These are phyloP conservation scores for Pseudocheirus occidentalis DNA, from an alignment of 2,797 vertebrate species.

Conservation along the genomic window DNA sequence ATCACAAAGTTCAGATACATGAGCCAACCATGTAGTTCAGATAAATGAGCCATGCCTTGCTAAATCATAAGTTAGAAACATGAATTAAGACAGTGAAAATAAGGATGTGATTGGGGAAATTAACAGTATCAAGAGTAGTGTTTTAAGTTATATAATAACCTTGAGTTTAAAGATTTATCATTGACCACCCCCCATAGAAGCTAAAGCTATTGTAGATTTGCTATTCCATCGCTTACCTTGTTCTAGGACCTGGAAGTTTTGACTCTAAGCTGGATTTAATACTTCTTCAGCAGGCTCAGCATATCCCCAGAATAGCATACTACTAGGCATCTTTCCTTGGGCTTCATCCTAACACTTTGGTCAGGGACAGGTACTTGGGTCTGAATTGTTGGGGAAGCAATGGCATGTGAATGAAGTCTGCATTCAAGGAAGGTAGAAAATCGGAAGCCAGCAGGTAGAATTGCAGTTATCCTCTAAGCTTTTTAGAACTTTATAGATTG, in stretches of 20 bases:
- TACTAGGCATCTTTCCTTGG: background rate
- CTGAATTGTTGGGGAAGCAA: background rate
- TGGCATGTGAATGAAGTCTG: background rate
- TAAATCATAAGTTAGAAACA: background rate
- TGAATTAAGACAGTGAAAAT: background rate
- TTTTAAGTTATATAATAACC: background rate
- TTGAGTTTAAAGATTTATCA: background rate
- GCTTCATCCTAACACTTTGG: background rate
- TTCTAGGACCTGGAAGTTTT: background rate
- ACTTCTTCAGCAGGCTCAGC: background rate
- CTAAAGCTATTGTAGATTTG: background rate
- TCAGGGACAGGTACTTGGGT: background rate
- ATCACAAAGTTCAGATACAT: background rate
- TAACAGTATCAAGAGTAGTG: background rate
- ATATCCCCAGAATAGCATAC: background rate
- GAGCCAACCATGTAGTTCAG: background rate
- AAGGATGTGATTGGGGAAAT: background rate
- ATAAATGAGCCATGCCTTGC: background rate
- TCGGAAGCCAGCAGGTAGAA: background rate
- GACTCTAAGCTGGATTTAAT: background rate
- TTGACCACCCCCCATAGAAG: background rate
- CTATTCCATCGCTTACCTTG: background rate
- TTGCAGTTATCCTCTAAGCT: background rate
- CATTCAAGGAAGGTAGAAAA: background rate
- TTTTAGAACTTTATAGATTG: background rate